Evolutionary conservation across 2,113 vertebrate genomes (phyloP).

Genomic region (Himantopus leucocephalus): DNA sequence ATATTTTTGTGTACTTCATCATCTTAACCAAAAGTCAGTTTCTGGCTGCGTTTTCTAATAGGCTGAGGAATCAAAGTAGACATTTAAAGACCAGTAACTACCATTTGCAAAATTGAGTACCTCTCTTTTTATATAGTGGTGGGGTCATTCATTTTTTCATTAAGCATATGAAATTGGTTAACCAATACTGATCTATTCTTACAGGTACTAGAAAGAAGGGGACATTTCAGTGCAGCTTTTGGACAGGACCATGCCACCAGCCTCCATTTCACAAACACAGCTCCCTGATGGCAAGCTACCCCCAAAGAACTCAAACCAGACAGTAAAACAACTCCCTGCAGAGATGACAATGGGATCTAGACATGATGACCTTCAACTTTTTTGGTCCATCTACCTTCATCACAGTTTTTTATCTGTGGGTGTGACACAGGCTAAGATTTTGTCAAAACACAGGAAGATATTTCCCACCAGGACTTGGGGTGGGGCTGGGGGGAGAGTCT

Average conservation of each 20-base stretch:
- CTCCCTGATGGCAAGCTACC: background rate
- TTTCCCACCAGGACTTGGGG: background rate
- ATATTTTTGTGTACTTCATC: background rate
- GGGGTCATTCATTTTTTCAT: background rate
- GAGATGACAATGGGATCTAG: background rate
- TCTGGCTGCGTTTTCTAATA: background rate
- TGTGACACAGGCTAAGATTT: background rate
- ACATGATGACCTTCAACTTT: too few relatives aligned
- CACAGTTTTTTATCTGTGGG: background rate
- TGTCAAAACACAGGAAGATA: background rate
- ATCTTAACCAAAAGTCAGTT: background rate
- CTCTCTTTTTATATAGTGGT: background rate
- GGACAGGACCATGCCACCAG: background rate
- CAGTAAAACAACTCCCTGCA: background rate
- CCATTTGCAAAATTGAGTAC: background rate
- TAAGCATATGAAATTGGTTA: background rate
- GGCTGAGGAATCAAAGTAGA: background rate
- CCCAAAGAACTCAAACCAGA: background rate
- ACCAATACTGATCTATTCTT: background rate
- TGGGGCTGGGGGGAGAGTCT: fast-evolving
- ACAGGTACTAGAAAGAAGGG: background rate
- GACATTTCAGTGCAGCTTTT: background rate
- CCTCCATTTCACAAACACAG: background rate
- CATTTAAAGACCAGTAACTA: background rate
- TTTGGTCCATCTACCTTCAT: background rate